Evolutionary conservation across 2,113 vertebrate genomes (phyloP).

Genomic region (Dromaius novaehollandiae): DNA sequence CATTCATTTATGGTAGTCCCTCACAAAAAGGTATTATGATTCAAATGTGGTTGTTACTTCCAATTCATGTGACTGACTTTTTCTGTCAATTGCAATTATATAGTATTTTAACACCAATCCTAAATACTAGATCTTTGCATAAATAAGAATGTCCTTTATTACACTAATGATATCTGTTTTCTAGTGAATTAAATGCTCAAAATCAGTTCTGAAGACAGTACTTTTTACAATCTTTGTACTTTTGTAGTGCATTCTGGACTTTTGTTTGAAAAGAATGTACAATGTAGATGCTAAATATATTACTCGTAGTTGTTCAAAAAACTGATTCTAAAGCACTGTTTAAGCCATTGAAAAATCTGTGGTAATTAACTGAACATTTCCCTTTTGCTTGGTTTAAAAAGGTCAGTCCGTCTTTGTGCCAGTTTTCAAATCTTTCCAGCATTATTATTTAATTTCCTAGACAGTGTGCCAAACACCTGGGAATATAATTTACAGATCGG

Average conservation of each 20-base stretch:
- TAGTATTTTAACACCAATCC: not conserved
- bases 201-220: not conserved
- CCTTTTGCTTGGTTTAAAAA: constrained; percentile 31
- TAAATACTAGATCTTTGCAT: not conserved
- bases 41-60: not conserved
- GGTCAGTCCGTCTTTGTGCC: not conserved
- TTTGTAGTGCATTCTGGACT: not conserved
- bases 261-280: not conserved
- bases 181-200: not conserved
- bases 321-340: not conserved
- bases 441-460: not conserved
- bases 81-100: not conserved
- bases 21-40: not conserved
- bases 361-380: not conserved
- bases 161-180: not conserved
- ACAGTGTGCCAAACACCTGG: constrained; percentile 27
- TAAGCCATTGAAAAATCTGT: not conserved
- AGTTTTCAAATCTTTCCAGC: constrained; percentile 16
- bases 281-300: not conserved
- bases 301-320: not conserved
- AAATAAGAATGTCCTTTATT: not conserved
- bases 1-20: not conserved
- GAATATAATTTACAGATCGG: constrained; percentile 13
- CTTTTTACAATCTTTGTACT: not conserved
- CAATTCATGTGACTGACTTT: not conserved